Percentiles rank a stretch among this genome's conserved stretches.
Conservation (phyloP, 2,888 invertebrate genomes). For the Nomada ferruginata region DNA sequence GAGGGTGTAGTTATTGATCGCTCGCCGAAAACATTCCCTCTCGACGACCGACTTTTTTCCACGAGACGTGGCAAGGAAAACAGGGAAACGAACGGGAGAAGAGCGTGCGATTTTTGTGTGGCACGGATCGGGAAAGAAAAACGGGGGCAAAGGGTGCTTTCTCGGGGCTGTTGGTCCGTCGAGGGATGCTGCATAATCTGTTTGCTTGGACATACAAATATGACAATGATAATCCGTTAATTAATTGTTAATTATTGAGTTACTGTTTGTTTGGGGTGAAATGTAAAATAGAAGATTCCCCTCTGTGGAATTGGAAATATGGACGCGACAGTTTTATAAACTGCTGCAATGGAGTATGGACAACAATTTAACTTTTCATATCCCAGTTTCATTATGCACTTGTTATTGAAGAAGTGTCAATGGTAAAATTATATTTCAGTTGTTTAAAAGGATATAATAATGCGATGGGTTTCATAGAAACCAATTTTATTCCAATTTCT, state of each 20-base stretch:
- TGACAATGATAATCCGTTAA: constrained; percentile 34
- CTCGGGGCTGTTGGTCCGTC: constrained; percentile 41
- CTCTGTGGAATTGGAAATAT: neutral
- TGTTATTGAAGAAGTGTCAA: too few species aligned
- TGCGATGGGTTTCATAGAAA: too few species aligned
- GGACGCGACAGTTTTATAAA: too few species aligned
- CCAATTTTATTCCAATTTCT: too few species aligned
- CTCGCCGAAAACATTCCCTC: constrained; percentile 55
- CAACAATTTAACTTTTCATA: too few species aligned
- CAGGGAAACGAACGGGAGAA: constrained; percentile 22
- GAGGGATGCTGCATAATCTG: constrained; percentile 17
- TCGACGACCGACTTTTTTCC: constrained; percentile 56
- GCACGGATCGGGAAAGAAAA: neutral
- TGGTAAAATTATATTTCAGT: too few species aligned
- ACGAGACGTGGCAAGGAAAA: constrained; percentile 20
- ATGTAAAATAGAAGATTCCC: neutral
- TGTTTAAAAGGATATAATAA: too few species aligned
- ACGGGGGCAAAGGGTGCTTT: neutral
- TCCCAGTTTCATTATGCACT: too few species aligned
- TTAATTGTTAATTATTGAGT: constrained; percentile 5
- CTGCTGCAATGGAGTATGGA: too few species aligned
- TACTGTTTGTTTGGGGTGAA: neutral
- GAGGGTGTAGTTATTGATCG: constrained; percentile 57
- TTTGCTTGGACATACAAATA: neutral
- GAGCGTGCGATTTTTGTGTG: constrained; percentile 35